Evolutionary conservation across 2,888 invertebrate species (phyloP).

Genomic region (Conus canariensis): DNA sequence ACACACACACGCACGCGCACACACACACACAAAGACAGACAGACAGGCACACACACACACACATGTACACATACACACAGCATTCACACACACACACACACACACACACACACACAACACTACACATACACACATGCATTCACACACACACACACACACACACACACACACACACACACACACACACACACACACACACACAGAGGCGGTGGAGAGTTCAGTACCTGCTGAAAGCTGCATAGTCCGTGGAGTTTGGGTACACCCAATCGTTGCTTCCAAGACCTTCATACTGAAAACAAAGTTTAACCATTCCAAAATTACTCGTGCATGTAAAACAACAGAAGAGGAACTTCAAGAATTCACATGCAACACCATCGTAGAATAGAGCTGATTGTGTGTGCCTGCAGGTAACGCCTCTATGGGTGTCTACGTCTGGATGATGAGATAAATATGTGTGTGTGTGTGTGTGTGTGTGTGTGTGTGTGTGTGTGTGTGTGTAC

Average conservation of each 20-base stretch:
- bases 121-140: background rate
- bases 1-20: too few relatives aligned
- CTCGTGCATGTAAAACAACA: too few relatives aligned
- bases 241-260: slow-evolving; percentile 56
- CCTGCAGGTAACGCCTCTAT: too few relatives aligned
- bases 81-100: background rate
- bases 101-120: background rate
- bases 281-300: slow-evolving; percentile 70
- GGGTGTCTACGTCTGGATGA: too few relatives aligned
- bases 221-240: slow-evolving; percentile 42
- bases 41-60: background rate
- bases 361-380: too few relatives aligned
- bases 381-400: too few relatives aligned
- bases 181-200: background rate
- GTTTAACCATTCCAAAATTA: background rate
- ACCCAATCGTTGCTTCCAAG: slow-evolving; percentile 75
- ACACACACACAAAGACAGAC: too few relatives aligned
- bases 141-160: background rate
- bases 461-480: too few relatives aligned
- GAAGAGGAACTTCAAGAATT: too few relatives aligned
- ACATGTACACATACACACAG: background rate
- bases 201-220: background rate
- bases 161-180: background rate
- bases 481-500: too few relatives aligned
- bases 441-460: too few relatives aligned